Evolutionary conservation across 2,797 vertebrate genomes (phyloP), one percentile per base, ranked within the genome.

Genomic region (Cynopterus sphinx): DNA sequence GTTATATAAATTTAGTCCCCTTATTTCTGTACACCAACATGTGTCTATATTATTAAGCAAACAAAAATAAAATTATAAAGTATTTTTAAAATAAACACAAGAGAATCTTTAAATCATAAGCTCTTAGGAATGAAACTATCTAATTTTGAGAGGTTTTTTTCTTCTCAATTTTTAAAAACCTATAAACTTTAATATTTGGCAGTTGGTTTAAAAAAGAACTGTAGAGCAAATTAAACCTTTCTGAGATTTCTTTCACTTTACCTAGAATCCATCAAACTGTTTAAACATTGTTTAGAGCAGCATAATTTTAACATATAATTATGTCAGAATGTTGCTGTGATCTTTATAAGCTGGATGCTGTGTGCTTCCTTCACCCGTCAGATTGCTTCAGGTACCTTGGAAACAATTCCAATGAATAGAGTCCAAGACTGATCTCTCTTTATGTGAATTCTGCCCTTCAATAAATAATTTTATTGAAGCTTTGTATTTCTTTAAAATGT

Each of bases 181-280:
- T 90, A 2, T 59, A 84, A 86, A 36, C 53, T 75, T 91, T 94
- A 71, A 43, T 70, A 65, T 68, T 81, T 9, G 9, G 26, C 67
- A 51, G 8, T 90, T 82, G 41, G 8, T 81, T 90, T 88, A 33
- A 21, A 83, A 89, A 93, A 70, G 22, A 90, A 84, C 78, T 77
- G 0, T 84, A 21, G 22, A 51, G 68, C 91, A 71, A 79, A 85
- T 77, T 55, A 82, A 67, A n/a, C 6, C 51, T 63, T 89, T 73
- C 84, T 92, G 39, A 70, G 59, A 57, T 78, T 89, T 86, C n/a
- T 85, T 43, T 88, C 2, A 49, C 13, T 41, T 1, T n/a, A n/a
- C 16, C 24, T 75, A 68, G 55, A 39, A 24, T 71, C 26, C 4
- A 31, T 59, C 3, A 61, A 19, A 15, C 9, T 73, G 12, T 46